Conservation (phyloP, 2,888 invertebrate genomes). For the Trichacis sp. region DNA sequence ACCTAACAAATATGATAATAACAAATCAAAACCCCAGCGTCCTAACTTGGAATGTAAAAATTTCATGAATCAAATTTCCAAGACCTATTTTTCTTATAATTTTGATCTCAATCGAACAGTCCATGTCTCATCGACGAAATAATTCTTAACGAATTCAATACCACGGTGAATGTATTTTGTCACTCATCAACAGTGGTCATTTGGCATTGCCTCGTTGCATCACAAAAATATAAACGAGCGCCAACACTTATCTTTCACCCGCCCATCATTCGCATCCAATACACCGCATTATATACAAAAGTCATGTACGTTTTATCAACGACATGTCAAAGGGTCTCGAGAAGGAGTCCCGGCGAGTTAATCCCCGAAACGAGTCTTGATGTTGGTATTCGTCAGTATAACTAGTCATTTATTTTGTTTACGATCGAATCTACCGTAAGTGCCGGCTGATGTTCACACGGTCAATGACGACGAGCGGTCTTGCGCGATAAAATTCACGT, state of each 20-base stretch:
- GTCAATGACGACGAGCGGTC: conserved; percentile 7
- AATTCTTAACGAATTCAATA: no score
- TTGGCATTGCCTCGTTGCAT: no score
- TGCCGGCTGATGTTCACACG: conserved; percentile 9
- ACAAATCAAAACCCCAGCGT: no score
- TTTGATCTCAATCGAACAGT: no score
- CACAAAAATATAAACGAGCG: no score
- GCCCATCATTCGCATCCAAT: neutral
- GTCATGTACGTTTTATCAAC: neutral
- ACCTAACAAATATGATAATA: no score
- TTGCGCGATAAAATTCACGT: conserved; percentile 44
- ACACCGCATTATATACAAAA: neutral
- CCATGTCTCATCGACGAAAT: no score
- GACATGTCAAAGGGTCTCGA: neutral
- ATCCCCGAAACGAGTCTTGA: neutral
- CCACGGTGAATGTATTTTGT: no score
- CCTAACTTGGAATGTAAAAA: no score
- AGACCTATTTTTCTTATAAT: no score
- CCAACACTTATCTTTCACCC: neutral
- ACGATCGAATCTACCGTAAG: conserved; percentile 4
- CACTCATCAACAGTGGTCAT: no score
- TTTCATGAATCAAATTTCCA: no score
- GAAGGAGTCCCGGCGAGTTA: neutral
- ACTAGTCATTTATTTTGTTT: conserved; percentile 2
- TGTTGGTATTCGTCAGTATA: conserved; percentile 1